phyloP scores from a whole-genome alignment of 2,113 vertebrate genomes.

The Prunella fulvescens region DNA sequence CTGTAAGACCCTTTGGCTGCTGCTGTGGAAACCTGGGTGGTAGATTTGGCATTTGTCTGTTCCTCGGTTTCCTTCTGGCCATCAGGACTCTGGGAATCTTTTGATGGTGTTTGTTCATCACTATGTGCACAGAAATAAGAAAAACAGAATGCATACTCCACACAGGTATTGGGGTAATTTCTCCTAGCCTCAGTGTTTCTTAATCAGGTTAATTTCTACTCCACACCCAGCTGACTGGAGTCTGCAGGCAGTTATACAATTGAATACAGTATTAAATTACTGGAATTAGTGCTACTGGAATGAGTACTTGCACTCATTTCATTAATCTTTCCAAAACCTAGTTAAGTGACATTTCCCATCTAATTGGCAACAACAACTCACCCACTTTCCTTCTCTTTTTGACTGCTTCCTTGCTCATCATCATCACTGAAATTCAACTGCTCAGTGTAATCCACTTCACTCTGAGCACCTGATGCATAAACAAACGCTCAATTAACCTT shows the following conservation, averaged over 20 bases:
- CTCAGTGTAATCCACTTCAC: conserved; percentile 98
- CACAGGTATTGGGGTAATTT: not conserved
- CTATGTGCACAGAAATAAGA: conserved; percentile 38
- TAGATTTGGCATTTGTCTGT: conserved; percentile 66
- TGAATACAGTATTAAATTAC: not conserved
- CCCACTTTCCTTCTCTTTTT: conserved; percentile 89
- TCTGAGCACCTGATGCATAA: conserved; percentile 86
- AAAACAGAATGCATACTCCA: not conserved
- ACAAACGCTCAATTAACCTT: not conserved
- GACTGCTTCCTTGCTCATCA: conserved; percentile 88
- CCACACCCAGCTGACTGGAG: not conserved
- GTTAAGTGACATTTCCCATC: not conserved
- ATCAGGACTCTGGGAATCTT: conserved; percentile 76
- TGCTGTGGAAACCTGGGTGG: conserved; percentile 72
- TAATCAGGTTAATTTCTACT: not conserved
- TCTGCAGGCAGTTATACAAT: not conserved
- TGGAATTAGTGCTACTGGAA: not conserved
- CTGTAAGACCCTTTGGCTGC: conserved; percentile 70
- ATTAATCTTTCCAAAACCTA: not conserved
- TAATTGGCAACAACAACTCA: conserved; percentile 36
- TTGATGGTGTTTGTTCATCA: conserved; percentile 79
- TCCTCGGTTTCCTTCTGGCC: conserved; percentile 84
- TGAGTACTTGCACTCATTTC: not conserved
- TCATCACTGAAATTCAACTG: conserved; percentile 99
- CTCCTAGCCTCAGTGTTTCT: not conserved